A percentile compares a stretch with the other conserved stretches of the same genome.
Evolutionary conservation across 2,113 vertebrate genomes (phyloP).

Genomic region (Nicator chloris): DNA sequence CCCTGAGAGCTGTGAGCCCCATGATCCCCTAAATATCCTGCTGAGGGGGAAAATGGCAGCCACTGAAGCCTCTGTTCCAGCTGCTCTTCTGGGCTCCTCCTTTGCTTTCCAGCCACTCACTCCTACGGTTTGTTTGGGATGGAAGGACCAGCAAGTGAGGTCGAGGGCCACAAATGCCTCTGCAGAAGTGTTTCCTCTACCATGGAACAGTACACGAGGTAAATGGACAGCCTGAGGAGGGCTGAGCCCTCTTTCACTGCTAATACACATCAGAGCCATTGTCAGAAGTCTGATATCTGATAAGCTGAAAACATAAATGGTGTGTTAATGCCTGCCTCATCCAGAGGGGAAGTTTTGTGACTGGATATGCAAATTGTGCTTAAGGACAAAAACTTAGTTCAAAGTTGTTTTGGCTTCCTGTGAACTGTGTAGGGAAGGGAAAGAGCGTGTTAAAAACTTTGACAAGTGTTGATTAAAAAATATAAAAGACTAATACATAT

Average conservation of each 20-base stretch:
- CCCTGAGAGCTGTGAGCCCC: background rate
- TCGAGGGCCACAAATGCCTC: rapidly evolving
- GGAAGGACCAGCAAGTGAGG: rapidly evolving
- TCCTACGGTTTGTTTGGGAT: background rate
- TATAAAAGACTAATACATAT: background rate
- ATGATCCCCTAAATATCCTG: rapidly evolving
- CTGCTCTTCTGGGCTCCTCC: background rate
- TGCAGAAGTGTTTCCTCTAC: background rate
- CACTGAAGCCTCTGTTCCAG: rapidly evolving
- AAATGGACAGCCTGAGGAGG: background rate
- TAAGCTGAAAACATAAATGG: background rate
- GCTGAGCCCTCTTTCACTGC: background rate
- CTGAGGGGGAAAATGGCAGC: background rate
- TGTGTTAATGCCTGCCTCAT: background rate
- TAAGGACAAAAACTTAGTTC: background rate
- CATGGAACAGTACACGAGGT: background rate
- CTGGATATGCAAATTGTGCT: background rate
- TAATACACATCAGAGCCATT: rapidly evolving
- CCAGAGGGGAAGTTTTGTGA: background rate
- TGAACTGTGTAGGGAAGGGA: background rate
- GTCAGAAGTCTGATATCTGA: background rate
- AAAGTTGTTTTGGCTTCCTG: background rate
- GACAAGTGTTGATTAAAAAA: background rate
- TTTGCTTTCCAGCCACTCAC: background rate
- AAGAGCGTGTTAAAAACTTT: background rate